Evolutionary conservation across 2,888 invertebrate species (phyloP).

Genomic region (Xestia rhomboidea): DNA sequence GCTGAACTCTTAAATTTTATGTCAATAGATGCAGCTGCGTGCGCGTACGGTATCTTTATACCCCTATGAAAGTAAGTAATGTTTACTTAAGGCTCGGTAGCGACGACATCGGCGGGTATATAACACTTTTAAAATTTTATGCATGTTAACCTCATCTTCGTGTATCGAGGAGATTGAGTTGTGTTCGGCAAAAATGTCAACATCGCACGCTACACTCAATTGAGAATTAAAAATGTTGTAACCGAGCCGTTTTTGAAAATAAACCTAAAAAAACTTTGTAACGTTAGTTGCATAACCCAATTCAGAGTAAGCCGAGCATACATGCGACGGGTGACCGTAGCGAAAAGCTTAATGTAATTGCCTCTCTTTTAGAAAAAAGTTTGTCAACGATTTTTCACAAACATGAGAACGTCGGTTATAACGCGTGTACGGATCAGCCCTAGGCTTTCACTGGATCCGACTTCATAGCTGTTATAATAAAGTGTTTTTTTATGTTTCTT

Average conservation of each 20-base stretch:
- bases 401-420: slow-evolving; percentile 55
- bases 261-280: slow-evolving; percentile 61
- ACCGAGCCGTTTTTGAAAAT: slow-evolving; percentile 43
- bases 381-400: slow-evolving; percentile 61
- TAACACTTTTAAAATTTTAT: slow-evolving; percentile 64
- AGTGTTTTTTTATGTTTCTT: slow-evolving; percentile 64
- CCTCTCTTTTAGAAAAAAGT: slow-evolving; percentile 65
- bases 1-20: slow-evolving; percentile 82
- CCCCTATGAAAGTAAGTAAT: slow-evolving; percentile 71
- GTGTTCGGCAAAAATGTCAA: slow-evolving; percentile 50
- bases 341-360: slow-evolving; percentile 66
- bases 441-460: slow-evolving; percentile 42
- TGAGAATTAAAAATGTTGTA: slow-evolving; percentile 51
- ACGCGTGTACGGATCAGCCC: slow-evolving; percentile 46
- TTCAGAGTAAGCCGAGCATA: slow-evolving; percentile 73
- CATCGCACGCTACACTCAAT: slow-evolving; percentile 42
- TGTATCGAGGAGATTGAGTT: slow-evolving; percentile 54
- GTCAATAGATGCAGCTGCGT: slow-evolving; percentile 80
- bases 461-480: slow-evolving; percentile 60
- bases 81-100: slow-evolving; percentile 62
- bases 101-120: slow-evolving; percentile 3
- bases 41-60: slow-evolving; percentile 71
- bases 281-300: slow-evolving; percentile 70
- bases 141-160: slow-evolving; percentile 53
- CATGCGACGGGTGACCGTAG: slow-evolving; percentile 67